Evolutionary conservation across 2,797 vertebrate genomes (phyloP).

Genomic region (Sus cebifrons): DNA sequence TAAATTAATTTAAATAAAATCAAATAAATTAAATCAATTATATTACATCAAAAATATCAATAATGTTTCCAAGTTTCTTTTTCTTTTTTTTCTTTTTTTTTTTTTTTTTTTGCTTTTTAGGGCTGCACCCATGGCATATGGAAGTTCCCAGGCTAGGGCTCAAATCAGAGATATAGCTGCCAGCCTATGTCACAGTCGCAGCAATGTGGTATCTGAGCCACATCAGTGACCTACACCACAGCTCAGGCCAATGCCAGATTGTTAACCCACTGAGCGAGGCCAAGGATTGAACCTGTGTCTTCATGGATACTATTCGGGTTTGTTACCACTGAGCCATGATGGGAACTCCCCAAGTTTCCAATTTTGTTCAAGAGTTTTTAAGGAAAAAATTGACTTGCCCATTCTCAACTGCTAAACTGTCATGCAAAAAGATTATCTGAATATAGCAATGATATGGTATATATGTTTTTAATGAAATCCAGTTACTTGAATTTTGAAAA

Average conservation of each 20-base stretch:
- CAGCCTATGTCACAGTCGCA: too few species aligned
- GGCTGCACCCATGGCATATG: too few species aligned
- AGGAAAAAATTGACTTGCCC: not conserved
- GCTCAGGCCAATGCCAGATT: too few species aligned
- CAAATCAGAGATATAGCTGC: too few species aligned
- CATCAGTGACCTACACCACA: too few species aligned
- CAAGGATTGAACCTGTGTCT: too few species aligned
- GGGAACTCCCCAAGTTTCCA: not conserved
- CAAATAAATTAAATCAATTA: slow-evolving; percentile 13
- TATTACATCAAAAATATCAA: not conserved
- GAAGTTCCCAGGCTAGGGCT: too few species aligned
- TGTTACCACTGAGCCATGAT: too few species aligned
- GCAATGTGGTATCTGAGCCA: too few species aligned
- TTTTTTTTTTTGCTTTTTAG: too few species aligned
- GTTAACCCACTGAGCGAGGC: too few species aligned
- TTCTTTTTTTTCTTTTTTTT: not conserved
- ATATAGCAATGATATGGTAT: not conserved
- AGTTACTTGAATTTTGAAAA: slow-evolving; percentile 41
- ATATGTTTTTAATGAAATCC: slow-evolving; percentile 8
- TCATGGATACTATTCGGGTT: too few species aligned
- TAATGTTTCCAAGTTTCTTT: not conserved
- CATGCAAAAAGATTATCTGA: not conserved
- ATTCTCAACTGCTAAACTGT: not conserved
- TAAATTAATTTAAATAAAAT: slow-evolving; percentile 21
- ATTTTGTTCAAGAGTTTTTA: slow-evolving; percentile 13